A percentile compares a stretch with the other conserved stretches of the same genome.
These are phyloP conservation scores for western clawed frog (Xenopus tropicalis) DNA, from an alignment of 2,113 vertebrate genomes.

Conservation along the genomic window DNA sequence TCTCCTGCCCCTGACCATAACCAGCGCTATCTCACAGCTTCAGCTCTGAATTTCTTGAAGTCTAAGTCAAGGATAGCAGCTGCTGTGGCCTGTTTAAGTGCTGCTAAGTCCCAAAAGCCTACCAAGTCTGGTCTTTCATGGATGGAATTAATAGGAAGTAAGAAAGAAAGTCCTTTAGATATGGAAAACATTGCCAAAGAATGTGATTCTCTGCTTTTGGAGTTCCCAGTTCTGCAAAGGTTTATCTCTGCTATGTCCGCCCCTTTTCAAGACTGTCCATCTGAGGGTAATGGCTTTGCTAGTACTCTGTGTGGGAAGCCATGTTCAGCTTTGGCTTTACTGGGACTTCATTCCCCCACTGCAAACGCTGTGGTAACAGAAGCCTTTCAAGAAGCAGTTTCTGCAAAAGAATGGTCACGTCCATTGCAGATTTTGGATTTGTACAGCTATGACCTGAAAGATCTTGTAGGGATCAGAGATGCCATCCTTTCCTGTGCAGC, in stretches of 20 bases:
- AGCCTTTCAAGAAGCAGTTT: constrained; percentile 79
- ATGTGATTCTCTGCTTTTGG: constrained; percentile 74
- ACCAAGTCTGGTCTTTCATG: constrained; percentile 74
- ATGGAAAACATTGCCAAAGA: constrained; percentile 81
- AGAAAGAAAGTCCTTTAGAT: constrained; percentile 75
- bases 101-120: constrained; percentile 57
- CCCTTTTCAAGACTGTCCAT: constrained; percentile 61
- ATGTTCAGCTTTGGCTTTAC: constrained; percentile 69
- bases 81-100: constrained; percentile 74
- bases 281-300: constrained; percentile 58
- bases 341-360: constrained; percentile 72
- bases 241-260: constrained; percentile 75
- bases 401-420: constrained; percentile 68
- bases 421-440: constrained; percentile 77
- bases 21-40: constrained; percentile 75
- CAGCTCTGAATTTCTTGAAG: constrained; percentile 84
- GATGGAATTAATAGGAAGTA: constrained; percentile 78
- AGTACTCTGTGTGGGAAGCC: constrained; percentile 70
- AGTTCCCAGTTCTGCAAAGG: constrained; percentile 74
- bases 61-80: constrained; percentile 78
- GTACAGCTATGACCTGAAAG: constrained; percentile 67
- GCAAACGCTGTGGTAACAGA: constrained; percentile 65
- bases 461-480: constrained; percentile 72
- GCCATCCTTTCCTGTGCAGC: constrained; percentile 78
- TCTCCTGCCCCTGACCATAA: constrained; percentile 49